phyloP scores from a whole-genome alignment of 2,113 vertebrate species.

The Podiceps cristatus region DNA sequence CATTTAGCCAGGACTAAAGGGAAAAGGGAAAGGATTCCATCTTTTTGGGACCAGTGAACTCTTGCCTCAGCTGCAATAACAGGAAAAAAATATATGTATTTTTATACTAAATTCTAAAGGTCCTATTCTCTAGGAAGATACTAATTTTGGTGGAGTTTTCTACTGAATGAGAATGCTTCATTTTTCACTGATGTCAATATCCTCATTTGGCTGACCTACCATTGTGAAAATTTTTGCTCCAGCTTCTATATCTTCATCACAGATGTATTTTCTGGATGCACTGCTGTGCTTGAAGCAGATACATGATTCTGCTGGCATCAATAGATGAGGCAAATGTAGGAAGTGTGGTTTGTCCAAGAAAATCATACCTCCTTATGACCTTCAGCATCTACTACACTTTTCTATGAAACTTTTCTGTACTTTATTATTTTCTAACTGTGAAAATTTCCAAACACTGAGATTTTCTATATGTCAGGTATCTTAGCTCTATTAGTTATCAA shows the following conservation, averaged over 20 bases:
- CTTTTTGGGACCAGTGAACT: not conserved
- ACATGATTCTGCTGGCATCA: not conserved
- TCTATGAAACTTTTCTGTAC: not conserved
- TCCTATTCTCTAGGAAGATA: not conserved
- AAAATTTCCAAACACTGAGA: not conserved
- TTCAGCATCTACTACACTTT: not conserved
- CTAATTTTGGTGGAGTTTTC: not conserved
- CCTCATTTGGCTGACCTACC: not conserved
- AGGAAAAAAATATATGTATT: not conserved
- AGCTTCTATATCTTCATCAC: not conserved
- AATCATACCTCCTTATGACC: not conserved
- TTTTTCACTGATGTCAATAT: not conserved
- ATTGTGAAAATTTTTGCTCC: not conserved
- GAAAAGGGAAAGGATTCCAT: not conserved
- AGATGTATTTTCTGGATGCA: not conserved
- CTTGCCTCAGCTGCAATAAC: not conserved
- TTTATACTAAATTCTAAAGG: not conserved
- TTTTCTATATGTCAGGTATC: not conserved
- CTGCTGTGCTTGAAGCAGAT: not conserved
- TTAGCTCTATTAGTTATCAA: not conserved
- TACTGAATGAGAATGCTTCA: not conserved
- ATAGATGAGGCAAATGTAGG: not conserved
- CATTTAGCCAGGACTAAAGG: not conserved
- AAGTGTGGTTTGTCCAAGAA: not conserved
- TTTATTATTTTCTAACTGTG: not conserved